phyloP scores from a whole-genome alignment of 2,888 invertebrate genomes.

The Mythimna loreyi region DNA sequence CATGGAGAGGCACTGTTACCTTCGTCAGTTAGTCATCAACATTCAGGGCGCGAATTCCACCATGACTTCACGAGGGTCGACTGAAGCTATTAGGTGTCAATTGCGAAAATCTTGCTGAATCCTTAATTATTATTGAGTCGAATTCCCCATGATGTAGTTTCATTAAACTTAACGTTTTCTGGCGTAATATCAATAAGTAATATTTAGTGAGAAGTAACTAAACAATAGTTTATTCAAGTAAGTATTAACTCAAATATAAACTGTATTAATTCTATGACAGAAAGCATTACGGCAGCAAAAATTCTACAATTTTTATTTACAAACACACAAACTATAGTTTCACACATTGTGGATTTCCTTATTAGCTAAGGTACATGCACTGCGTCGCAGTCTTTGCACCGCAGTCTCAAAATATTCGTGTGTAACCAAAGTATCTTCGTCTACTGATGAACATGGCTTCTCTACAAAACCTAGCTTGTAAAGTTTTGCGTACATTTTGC shows the following conservation, averaged over 20 bases:
- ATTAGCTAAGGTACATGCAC: conserved; percentile 6
- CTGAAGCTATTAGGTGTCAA: conserved; percentile 28
- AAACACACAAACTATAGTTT: background rate
- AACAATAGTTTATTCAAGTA: too few species aligned
- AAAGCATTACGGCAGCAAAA: background rate
- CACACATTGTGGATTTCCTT: background rate
- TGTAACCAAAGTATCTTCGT: conserved; percentile 38
- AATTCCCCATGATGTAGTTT: background rate
- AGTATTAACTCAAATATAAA: too few species aligned
- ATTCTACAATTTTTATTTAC: background rate
- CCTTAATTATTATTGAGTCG: background rate
- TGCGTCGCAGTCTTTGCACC: background rate
- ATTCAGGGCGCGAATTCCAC: conserved; percentile 36
- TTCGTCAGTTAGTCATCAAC: conserved; percentile 39
- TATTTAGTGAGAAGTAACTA: background rate
- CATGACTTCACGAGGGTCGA: conserved; percentile 46
- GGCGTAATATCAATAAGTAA: background rate
- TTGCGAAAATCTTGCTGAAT: background rate
- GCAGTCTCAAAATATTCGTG: conserved; percentile 24
- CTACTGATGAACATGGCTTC: conserved; percentile 16
- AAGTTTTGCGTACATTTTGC: conserved; percentile 42
- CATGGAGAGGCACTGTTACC: background rate
- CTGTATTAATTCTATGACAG: background rate
- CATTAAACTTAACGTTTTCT: background rate
- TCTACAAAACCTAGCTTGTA: conserved; percentile 32